Base-by-base conservation (phyloP, 2,888 invertebrate species). In the Hypolimnas misippus region DNA sequence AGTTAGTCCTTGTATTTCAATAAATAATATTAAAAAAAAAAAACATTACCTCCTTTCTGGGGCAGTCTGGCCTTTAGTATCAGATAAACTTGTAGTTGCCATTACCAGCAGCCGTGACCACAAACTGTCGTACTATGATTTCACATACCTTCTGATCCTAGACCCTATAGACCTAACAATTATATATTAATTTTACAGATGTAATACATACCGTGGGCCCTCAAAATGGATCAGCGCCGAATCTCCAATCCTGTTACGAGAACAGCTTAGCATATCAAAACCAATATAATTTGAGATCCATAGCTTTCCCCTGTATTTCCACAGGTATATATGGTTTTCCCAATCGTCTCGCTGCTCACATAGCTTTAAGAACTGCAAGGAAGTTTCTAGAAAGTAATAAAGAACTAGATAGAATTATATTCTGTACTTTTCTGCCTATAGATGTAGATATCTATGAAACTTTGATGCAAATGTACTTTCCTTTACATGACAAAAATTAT, bases 291-390 rank as follows among this genome's bases (percentile, higher is more conserved):
- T 74, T 97, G 1, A 88, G 89, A 51, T 93, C 95, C 4, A 93
- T 97, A 50, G 97, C 97, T 0, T 97, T 98, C 79, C 97, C 97
- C 0, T 98, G 98, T 78, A 96, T 98, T 76, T 96, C 97, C 0
- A 98, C 98, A 3, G 98, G 98, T n/a, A 93, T 98, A 66, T 98
- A 97, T 81, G 97, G 97, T 0, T 98, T 97, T 82, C 97, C 97
- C 0, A 95, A 95, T 78, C 93, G 94, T 64, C 84, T 94, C 35
- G 98, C 98, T 0, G 96, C 96, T 0, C 94, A 95, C 72, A 94
- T 97, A 3, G 97, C 97, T 2, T 79, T 96, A 6, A 81, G 86
- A 21, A 93, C 94, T 0, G 94, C 96, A 0, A 90, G 96, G 69
- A 91, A 93, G 60, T 95, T 94, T 78, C 87, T 97, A 35, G 93